These are phyloP conservation scores for Neotoma lepida DNA, from an alignment of 2,113 vertebrate genomes.

Conservation along the genomic window DNA sequence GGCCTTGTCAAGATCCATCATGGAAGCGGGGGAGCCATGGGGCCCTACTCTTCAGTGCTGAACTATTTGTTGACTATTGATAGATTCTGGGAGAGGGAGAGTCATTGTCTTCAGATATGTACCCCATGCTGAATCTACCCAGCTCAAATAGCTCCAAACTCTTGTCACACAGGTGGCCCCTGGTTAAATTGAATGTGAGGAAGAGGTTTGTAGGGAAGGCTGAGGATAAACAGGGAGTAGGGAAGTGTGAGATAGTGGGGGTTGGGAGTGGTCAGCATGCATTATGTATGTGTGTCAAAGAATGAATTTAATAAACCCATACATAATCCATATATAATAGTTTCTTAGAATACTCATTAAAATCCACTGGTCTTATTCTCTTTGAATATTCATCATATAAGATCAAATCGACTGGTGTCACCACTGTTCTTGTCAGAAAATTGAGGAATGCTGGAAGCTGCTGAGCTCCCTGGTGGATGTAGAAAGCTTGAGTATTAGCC, in stretches of 20 bases:
- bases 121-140: background rate
- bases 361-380: background rate
- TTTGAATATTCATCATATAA: conserved; percentile 27
- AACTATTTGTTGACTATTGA: background rate
- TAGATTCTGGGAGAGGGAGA: background rate
- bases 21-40: background rate
- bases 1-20: background rate
- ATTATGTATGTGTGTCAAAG: background rate
- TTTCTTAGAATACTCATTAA: conserved; percentile 39
- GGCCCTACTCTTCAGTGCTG: background rate
- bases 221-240: background rate
- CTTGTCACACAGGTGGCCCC: background rate
- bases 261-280: background rate
- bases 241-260: background rate
- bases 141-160: background rate
- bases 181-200: background rate
- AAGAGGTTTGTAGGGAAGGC: background rate
- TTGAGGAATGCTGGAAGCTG: background rate
- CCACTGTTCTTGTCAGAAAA: background rate
- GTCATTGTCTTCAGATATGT: background rate
- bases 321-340: background rate
- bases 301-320: background rate
- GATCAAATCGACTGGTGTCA: background rate
- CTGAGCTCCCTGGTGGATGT: background rate
- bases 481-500: background rate